Evolutionary conservation across 2,888 invertebrate species (phyloP).

Genomic region (Apodemia hepburni): DNA sequence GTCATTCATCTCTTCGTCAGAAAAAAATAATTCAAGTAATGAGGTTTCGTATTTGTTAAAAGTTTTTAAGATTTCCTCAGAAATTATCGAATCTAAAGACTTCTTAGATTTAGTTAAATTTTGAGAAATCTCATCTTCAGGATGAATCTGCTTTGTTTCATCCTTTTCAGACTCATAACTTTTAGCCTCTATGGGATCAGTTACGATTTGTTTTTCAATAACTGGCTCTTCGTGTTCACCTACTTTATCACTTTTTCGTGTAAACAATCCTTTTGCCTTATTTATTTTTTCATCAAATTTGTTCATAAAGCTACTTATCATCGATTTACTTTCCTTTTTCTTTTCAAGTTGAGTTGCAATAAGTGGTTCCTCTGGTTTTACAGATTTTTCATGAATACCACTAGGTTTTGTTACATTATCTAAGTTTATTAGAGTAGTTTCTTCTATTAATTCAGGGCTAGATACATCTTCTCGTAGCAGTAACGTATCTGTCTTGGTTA

Average conservation of each 20-base stretch:
- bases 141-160: too few species aligned
- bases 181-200: not conserved
- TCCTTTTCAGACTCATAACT: too few species aligned
- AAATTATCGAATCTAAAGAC: not conserved
- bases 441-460: constrained; percentile 10
- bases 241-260: constrained; percentile 35
- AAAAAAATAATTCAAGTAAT: constrained; percentile 27
- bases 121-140: too few species aligned
- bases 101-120: not conserved
- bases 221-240: constrained; percentile 24
- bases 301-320: constrained; percentile 43
- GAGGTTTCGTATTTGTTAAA: constrained; percentile 25
- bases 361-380: constrained; percentile 23
- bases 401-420: not conserved
- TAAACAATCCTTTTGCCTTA: constrained; percentile 44
- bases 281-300: constrained; percentile 46
- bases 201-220: not conserved
- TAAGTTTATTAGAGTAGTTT: not conserved
- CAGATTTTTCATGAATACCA: constrained; percentile 35
- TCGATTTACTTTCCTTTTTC: constrained; percentile 40
- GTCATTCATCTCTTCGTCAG: constrained; percentile 33
- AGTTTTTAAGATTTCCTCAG: constrained; percentile 20
- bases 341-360: constrained; percentile 25
- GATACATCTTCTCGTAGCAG: constrained; percentile 38
- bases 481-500: constrained; percentile 30